Conservation (phyloP, 2,797 vertebrate genomes). For the Coranthus polyacanthus region DNA sequence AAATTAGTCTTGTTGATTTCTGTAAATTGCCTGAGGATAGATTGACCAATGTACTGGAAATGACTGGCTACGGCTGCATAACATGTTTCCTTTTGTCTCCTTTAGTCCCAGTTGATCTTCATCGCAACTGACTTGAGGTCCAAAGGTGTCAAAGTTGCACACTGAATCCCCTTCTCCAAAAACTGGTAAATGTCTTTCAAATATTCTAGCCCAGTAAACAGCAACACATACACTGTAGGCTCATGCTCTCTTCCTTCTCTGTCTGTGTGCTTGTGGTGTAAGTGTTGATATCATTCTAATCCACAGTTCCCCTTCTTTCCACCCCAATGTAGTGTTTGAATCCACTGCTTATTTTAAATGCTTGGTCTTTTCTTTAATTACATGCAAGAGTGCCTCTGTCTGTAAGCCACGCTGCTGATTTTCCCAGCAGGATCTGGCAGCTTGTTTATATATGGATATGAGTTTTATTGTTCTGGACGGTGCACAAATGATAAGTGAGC, state of each 20-base stretch:
- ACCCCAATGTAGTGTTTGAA: constrained; percentile 29
- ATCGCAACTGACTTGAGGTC: constrained; percentile 38
- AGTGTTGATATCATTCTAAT: constrained; percentile 35
- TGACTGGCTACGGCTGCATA: constrained; percentile 51
- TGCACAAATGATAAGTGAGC: constrained; percentile 57
- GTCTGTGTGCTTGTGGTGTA: constrained; percentile 35
- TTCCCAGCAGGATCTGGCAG: constrained; percentile 45
- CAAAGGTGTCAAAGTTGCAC: constrained; percentile 60
- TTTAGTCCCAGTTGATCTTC: constrained; percentile 47
- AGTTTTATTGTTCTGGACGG: constrained; percentile 67
- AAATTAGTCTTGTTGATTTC: constrained; percentile 34
- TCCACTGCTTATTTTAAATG: constrained; percentile 58
- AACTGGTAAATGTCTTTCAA: constrained; percentile 12
- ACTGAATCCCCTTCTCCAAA: constrained; percentile 20
- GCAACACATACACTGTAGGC: neutral
- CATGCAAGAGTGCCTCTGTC: constrained; percentile 39
- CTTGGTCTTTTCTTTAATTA: constrained; percentile 62
- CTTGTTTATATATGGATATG: constrained; percentile 61
- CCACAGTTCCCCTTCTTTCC: constrained; percentile 4
- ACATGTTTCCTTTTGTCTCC: constrained; percentile 66
- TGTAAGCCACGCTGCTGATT: constrained; percentile 27
- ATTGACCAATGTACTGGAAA: constrained; percentile 46
- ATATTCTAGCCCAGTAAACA: constrained; percentile 11
- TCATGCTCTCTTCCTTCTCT: neutral
- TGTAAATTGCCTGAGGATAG: constrained; percentile 39